Evolutionary conservation across 2,797 vertebrate species (phyloP), one percentile per base, ranked within the genome.

Genomic region (Sebastes nivosus): DNA sequence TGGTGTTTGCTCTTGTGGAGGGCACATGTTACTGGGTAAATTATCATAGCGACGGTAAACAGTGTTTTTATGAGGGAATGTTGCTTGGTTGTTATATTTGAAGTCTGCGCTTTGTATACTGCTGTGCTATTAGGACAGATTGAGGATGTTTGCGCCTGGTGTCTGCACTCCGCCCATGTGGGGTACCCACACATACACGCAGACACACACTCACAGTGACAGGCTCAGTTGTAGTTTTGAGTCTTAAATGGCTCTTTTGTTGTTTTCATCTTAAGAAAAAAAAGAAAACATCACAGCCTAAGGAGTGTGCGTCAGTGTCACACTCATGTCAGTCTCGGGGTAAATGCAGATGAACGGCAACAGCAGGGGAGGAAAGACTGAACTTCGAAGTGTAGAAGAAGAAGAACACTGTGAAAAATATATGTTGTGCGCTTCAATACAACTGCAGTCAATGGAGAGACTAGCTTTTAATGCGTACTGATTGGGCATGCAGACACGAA

Each of bases 1-100:
- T 52, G 86, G 87, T 93, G 95, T 94, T 95, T 94, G 85, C 87
- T 80, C 93, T 95, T 87, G 90, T 92, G 89, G 92, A 93, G 81
- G 95, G 92, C 87, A 94, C 95, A 92, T 94, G 94, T 94, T 93
- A 87, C 94, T 94, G 89, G 89, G 93, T 89, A 88, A 96, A 96
- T 95, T 94, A 93, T 92, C 93, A 92, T 89, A 93, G 94, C 92
- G 85, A 95, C 82, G 93, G 91, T 84, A 95, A 94, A 95, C 91
- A 94, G 93, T 88, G 85, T 94, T 92, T 90, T 91, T 95, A 89
- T 93, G 87, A 93, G 89, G 86, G 80, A 93, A 84, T 87, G 76
- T 87, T 79, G 81, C 70, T 83, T 92, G 80, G 59, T 84, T 86
- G 74, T 91, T 92, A 83, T 92, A 85, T 91, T 95, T 91, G 85